phyloP scores from a whole-genome alignment of 1,140 invertebrate genomes.

The Cyclargus thomasi region DNA sequence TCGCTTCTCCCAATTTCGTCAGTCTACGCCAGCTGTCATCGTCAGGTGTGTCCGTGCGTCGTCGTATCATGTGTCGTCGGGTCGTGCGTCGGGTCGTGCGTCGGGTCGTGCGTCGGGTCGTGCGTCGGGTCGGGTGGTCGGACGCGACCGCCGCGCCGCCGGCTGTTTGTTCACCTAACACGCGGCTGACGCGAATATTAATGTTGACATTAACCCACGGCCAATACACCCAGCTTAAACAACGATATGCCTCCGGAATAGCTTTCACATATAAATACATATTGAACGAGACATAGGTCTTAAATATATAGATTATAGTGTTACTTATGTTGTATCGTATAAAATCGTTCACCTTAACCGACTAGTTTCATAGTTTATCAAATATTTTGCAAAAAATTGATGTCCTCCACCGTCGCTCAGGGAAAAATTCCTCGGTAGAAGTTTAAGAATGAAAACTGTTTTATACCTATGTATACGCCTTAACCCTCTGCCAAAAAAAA shows the following conservation, averaged over 20 bases:
- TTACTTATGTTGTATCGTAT: no score
- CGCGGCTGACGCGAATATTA: conserved; percentile 21
- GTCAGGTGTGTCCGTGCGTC: not conserved
- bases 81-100: conserved; percentile 12
- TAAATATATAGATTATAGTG: no score
- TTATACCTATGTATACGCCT: no score
- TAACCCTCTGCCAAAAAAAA: no score
- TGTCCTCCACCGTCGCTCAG: no score
- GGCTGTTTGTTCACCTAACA: conserved; percentile 22
- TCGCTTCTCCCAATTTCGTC: not conserved
- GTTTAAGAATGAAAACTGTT: no score
- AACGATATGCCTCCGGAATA: not conserved
- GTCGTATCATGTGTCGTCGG: not conserved
- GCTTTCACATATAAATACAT: not conserved
- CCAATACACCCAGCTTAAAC: conserved; percentile 9
- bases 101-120: conserved; percentile 13
- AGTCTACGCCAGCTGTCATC: not conserved
- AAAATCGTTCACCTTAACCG: no score
- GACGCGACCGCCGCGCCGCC: conserved; percentile 16
- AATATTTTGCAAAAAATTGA: no score
- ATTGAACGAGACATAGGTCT: no score
- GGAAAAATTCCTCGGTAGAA: no score
- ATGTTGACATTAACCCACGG: conserved; percentile 18
- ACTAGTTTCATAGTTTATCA: no score
- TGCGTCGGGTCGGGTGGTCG: conserved; percentile 15